phyloP scores from a whole-genome alignment of 1,140 invertebrate genomes.

The Oncopodura yosiiana region DNA sequence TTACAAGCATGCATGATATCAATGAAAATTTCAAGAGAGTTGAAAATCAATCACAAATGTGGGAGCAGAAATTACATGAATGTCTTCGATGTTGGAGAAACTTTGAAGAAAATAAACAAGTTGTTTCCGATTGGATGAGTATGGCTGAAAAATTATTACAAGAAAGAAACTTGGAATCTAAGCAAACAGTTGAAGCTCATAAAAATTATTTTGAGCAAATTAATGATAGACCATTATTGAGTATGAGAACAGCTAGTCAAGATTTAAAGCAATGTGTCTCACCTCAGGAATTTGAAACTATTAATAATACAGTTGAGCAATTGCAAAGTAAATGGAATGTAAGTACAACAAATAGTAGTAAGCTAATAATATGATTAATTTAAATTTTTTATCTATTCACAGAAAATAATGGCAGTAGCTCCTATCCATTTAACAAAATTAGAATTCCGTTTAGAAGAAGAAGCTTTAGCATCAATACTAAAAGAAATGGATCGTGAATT shows the following conservation, averaged over 20 bases:
- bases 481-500: conserved; percentile 83
- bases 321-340: conserved; percentile 64
- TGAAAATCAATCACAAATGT: conserved; percentile 58
- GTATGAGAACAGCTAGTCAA: conserved; percentile 65
- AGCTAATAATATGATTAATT: conserved; percentile 7
- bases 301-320: conserved; percentile 55
- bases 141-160: conserved; percentile 68
- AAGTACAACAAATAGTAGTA: conserved; percentile 4
- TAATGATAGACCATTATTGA: conserved; percentile 69
- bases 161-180: conserved; percentile 68
- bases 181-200: conserved; percentile 64
- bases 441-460: conserved; percentile 80
- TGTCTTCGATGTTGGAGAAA: conserved; percentile 73
- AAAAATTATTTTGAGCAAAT: conserved; percentile 71
- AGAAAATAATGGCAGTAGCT: conserved; percentile 61
- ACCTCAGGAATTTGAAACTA: conserved; percentile 52
- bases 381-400: conserved; percentile 19
- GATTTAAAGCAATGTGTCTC: conserved; percentile 64
- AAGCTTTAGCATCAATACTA: conserved; percentile 69
- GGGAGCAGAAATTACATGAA: conserved; percentile 67
- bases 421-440: conserved; percentile 74
- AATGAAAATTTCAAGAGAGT: conserved; percentile 73
- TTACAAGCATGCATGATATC: conserved; percentile 59
- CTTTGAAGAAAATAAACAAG: conserved; percentile 64
- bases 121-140: conserved; percentile 74